Conservation (phyloP, 1,140 invertebrate genomes). For the Drosophila orosa region DNA sequence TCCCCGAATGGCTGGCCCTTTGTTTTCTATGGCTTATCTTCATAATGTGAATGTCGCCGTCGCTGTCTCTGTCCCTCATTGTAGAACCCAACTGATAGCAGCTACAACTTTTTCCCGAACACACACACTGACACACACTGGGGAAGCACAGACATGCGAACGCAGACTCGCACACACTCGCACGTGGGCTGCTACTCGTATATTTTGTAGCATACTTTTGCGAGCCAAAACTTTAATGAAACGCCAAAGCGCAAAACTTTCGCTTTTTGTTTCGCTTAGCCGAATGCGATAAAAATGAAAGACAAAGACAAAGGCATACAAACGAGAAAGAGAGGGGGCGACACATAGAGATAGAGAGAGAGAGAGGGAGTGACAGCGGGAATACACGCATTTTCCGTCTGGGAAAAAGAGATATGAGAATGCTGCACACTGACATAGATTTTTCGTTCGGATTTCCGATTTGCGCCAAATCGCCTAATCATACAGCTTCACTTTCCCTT, state of each 20-base stretch:
- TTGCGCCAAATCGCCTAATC: slow-evolving; percentile 68
- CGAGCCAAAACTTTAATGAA: slow-evolving; percentile 75
- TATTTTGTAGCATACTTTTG: slow-evolving; percentile 74
- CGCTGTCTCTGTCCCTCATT: slow-evolving; percentile 42
- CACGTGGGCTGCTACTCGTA: slow-evolving; percentile 35
- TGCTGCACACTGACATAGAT: slow-evolving; percentile 34
- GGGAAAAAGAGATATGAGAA: slow-evolving; percentile 14
- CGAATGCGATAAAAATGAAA: slow-evolving; percentile 71
- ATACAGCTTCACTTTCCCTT: slow-evolving; percentile 21
- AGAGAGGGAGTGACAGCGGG: not conserved
- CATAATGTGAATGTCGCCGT: slow-evolving; percentile 77
- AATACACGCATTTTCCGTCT: slow-evolving; percentile 53
- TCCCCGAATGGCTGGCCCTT: slow-evolving; percentile 51
- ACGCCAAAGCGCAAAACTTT: slow-evolving; percentile 78
- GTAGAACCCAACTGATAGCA: slow-evolving; percentile 73
- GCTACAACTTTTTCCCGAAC: slow-evolving; percentile 65
- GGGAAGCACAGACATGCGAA: slow-evolving; percentile 15
- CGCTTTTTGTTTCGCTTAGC: slow-evolving; percentile 63
- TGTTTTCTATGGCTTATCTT: slow-evolving; percentile 79
- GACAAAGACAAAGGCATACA: slow-evolving; percentile 14
- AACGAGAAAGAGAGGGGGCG: slow-evolving; percentile 2
- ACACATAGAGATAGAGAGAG: not conserved
- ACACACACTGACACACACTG: not conserved
- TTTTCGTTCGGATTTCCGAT: slow-evolving; percentile 55
- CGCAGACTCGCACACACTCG: slow-evolving; percentile 7